A percentile compares a stretch with the other conserved stretches of the same genome.
Evolutionary conservation across 2,797 vertebrate genomes (phyloP).

Genomic region (Tenualosa thibaudeaui): DNA sequence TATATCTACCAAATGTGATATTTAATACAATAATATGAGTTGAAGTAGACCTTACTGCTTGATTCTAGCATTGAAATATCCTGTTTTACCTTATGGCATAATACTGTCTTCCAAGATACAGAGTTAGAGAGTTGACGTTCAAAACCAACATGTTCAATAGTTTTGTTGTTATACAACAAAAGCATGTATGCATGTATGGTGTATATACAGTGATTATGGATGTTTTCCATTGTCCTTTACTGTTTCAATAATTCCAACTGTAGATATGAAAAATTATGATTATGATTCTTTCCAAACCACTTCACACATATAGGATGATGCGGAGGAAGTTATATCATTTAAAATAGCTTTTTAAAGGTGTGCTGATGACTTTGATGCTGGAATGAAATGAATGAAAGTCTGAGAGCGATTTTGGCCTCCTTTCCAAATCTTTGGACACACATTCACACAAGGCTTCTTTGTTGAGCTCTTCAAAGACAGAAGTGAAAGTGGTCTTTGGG

Average conservation of each 20-base stretch:
- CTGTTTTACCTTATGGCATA: too few species aligned
- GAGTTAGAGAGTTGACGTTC: too few species aligned
- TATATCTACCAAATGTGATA: too few species aligned
- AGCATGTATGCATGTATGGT: too few species aligned
- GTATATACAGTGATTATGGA: too few species aligned
- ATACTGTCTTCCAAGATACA: too few species aligned
- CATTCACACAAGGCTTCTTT: constrained; percentile 34
- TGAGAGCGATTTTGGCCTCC: background rate
- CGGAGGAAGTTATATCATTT: background rate
- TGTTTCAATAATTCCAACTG: background rate
- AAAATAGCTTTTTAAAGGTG: background rate
- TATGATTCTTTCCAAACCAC: background rate
- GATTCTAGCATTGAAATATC: too few species aligned
- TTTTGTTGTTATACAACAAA: too few species aligned
- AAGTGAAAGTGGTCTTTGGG: constrained; percentile 61
- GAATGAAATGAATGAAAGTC: background rate
- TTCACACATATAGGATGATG: too few species aligned
- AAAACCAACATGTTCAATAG: too few species aligned
- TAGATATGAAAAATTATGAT: background rate
- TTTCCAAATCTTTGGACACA: constrained; percentile 8
- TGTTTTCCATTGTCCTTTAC: background rate
- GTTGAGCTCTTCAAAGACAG: constrained; percentile 58
- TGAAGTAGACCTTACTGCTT: too few species aligned
- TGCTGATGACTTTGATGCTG: background rate
- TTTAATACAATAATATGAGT: too few species aligned